Conservation (phyloP, 2,113 vertebrate genomes). For the Larimichthys polyactis region DNA sequence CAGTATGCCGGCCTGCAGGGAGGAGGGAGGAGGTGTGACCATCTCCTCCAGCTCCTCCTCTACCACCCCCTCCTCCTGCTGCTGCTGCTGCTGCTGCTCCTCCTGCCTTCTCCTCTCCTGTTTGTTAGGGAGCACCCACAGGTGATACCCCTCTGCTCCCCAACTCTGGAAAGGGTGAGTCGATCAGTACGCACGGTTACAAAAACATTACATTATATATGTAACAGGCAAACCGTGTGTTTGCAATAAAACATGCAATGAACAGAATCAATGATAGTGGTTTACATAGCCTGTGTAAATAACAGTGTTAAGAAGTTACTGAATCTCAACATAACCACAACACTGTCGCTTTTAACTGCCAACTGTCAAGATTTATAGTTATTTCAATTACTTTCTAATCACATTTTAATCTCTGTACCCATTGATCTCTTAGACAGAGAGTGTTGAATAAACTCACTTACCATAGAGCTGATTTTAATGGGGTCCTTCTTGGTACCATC, state of each 20-base stretch:
- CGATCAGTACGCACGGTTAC: background rate
- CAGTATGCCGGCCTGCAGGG: slow-evolving; percentile 88
- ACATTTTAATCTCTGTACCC: background rate
- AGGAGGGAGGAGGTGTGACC: slow-evolving; percentile 60
- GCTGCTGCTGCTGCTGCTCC: slow-evolving; percentile 10
- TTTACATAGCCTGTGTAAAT: background rate
- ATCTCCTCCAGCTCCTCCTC: slow-evolving; percentile 39
- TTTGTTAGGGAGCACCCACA: slow-evolving; percentile 92
- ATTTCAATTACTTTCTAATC: background rate
- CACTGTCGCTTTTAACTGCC: background rate
- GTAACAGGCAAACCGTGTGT: background rate
- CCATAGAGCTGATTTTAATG: slow-evolving; percentile 97
- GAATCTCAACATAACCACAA: background rate
- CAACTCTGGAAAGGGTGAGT: slow-evolving; percentile 87
- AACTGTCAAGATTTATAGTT: background rate
- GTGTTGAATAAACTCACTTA: slow-evolving; percentile 67
- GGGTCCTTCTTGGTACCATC: slow-evolving; percentile 98
- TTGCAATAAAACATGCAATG: background rate
- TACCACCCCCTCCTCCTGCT: slow-evolving; percentile 53
- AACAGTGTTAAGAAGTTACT: background rate
- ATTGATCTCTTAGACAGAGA: background rate
- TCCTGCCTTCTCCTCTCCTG: slow-evolving; percentile 74
- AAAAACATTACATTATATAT: background rate
- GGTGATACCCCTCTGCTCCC: slow-evolving; percentile 97
- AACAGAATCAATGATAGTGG: background rate